Conservation (phyloP, 1,140 invertebrate genomes). For the Drosophila bifasciata region DNA sequence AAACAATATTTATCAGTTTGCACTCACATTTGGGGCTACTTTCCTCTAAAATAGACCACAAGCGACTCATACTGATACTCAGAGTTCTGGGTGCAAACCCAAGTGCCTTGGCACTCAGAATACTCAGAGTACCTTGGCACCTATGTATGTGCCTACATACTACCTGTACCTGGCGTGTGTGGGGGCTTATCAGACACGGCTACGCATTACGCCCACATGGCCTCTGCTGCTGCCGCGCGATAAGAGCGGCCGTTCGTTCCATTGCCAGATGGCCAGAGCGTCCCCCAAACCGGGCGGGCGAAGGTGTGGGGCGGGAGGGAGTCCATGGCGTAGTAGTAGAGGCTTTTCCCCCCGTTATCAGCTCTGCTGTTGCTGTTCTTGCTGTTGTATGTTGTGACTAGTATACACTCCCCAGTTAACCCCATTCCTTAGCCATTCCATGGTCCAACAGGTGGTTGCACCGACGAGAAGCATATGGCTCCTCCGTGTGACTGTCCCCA, state of each 20-base stretch:
- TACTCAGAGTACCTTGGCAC: constrained; percentile 37
- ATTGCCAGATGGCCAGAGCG: constrained; percentile 50
- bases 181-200: constrained; percentile 50
- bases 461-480: constrained; percentile 22
- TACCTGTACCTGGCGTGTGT: not conserved
- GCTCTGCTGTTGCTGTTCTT: constrained; percentile 27
- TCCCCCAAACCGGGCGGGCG: constrained; percentile 8
- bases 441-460: constrained; percentile 74
- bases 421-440: constrained; percentile 29
- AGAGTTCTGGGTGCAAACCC: constrained; percentile 33
- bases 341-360: constrained; percentile 32
- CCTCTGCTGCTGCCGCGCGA: too few species aligned
- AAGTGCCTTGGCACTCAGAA: constrained; percentile 27
- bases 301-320: not conserved
- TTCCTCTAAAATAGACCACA: constrained; percentile 56
- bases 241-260: not conserved
- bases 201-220: constrained; percentile 64
- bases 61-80: not conserved
- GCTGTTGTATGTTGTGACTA: constrained; percentile 49
- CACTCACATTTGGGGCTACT: constrained; percentile 22
- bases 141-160: not conserved
- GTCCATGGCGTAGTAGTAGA: constrained; percentile 32
- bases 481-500: constrained; percentile 42
- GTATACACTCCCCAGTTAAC: constrained; percentile 21
- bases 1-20: constrained; percentile 75